Conservation (phyloP, 2,797 vertebrate species). For the Psittacula echo region DNA sequence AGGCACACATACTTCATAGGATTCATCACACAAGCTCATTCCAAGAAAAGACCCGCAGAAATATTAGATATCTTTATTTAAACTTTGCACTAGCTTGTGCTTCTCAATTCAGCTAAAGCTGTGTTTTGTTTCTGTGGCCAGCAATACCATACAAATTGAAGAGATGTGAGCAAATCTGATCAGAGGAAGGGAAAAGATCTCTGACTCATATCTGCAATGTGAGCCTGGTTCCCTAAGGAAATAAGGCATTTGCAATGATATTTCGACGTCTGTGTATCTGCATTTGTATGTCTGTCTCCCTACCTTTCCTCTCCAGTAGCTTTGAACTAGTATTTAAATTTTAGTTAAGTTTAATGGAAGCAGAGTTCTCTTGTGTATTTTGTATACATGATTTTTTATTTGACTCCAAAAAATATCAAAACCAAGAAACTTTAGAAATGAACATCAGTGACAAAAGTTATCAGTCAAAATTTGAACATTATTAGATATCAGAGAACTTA, state of each 20-base stretch:
- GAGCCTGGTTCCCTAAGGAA: neutral
- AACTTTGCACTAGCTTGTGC: neutral
- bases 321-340: neutral
- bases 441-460: neutral
- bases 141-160: neutral
- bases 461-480: neutral
- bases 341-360: neutral
- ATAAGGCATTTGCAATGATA: neutral
- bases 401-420: accelerated
- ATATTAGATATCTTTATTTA: neutral
- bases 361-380: accelerated
- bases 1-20: neutral
- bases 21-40: neutral
- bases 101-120: neutral
- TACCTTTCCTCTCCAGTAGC: neutral
- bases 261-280: neutral
- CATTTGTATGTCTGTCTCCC: neutral
- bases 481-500: neutral
- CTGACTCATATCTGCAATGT: neutral
- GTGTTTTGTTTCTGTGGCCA: neutral
- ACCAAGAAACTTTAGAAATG: neutral
- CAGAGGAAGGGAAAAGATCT: neutral
- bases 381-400: neutral
- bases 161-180: slow-evolving; percentile 11
- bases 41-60: neutral